phyloP scores from a whole-genome alignment of 2,113 vertebrate genomes.

The human region DNA sequence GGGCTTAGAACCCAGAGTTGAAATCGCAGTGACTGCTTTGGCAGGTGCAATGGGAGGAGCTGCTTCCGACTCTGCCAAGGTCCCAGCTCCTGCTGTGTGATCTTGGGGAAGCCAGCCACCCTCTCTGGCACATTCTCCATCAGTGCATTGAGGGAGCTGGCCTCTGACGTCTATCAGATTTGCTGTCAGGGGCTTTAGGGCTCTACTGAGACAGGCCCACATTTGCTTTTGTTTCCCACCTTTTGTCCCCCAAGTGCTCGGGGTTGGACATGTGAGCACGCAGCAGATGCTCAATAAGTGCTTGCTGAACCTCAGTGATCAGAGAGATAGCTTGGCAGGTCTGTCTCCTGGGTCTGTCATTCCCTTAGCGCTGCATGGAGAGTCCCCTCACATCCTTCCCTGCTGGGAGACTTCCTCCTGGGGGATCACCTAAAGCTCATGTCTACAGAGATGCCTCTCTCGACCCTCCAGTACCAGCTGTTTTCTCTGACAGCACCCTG shows the following conservation, averaged over 20 bases:
- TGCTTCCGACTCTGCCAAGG: not conserved
- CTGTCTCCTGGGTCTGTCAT: not conserved
- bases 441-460: not conserved
- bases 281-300: not conserved
- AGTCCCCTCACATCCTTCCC: not conserved
- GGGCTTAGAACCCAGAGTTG: not conserved
- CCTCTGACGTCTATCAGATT: not conserved
- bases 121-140: not conserved
- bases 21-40: not conserved
- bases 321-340: not conserved
- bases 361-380: not conserved
- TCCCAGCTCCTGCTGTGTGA: not conserved
- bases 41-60: not conserved
- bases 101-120: not conserved
- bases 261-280: not conserved
- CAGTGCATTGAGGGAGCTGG: not conserved
- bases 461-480: rapidly evolving
- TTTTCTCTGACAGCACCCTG: rapidly evolving
- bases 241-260: not conserved
- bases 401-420: not conserved
- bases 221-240: not conserved
- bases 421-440: not conserved
- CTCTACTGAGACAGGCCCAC: not conserved
- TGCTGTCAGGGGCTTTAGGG: not conserved
- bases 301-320: not conserved